phyloP scores from a whole-genome alignment of 2,113 vertebrate genomes.

The Gnathonemus longibarbis region DNA sequence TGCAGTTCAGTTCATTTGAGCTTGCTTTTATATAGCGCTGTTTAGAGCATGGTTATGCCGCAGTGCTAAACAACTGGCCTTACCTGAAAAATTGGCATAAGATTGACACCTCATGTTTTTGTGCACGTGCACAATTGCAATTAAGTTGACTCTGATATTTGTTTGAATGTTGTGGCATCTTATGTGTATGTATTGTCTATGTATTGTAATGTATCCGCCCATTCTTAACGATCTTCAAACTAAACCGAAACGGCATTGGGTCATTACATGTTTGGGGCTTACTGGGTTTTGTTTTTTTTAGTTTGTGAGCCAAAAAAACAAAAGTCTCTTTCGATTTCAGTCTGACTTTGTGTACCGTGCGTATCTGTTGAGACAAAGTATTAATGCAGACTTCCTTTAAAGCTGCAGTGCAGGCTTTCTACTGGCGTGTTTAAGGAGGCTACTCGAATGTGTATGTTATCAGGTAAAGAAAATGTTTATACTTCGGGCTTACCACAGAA shows the following conservation, averaged over 20 bases:
- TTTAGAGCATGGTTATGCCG: neutral
- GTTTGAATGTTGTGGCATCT: neutral
- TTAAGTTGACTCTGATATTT: neutral
- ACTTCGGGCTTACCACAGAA: constrained; percentile 33
- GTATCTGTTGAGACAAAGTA: neutral
- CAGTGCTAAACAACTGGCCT: neutral
- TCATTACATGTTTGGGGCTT: neutral
- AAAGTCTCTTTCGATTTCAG: neutral
- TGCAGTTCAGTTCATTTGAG: neutral
- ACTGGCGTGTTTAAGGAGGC: constrained; percentile 9
- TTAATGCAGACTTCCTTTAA: neutral
- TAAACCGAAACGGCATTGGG: neutral
- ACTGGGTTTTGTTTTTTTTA: neutral
- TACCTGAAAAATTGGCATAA: neutral
- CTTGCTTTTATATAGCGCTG: neutral
- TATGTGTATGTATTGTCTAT: neutral
- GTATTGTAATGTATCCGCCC: neutral
- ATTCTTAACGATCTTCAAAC: neutral
- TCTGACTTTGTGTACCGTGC: neutral
- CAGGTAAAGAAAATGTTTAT: constrained; percentile 46
- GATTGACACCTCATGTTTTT: neutral
- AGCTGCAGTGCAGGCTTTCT: neutral
- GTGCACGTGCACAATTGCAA: neutral
- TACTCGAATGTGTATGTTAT: constrained; percentile 40
- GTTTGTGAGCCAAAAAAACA: neutral